phyloP scores from a whole-genome alignment of 2,888 invertebrate species.

The Chalcosyrphus nemorum region DNA sequence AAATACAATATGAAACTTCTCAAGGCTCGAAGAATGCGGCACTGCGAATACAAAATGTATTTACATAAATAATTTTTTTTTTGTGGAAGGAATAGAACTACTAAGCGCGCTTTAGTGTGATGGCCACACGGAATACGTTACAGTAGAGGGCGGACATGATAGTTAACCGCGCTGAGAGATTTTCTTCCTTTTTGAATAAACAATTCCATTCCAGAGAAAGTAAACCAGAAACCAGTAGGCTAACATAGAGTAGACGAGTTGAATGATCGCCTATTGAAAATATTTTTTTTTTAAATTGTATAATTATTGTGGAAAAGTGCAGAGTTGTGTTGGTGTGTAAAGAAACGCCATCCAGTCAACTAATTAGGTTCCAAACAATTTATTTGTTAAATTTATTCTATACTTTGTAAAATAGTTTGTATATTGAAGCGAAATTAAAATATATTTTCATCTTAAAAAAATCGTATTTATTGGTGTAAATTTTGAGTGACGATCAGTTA shows the following conservation, averaged over 20 bases:
- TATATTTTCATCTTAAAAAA: neutral
- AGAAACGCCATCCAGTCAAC: neutral
- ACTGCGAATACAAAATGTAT: constrained; percentile 29
- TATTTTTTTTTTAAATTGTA: neutral
- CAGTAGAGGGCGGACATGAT: neutral
- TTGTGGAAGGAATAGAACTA: constrained; percentile 14
- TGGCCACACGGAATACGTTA: neutral
- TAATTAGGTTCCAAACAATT: constrained; percentile 34
- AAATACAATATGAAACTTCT: constrained; percentile 7
- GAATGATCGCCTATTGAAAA: neutral
- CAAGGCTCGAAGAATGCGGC: constrained; percentile 34
- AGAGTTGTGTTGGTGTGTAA: neutral
- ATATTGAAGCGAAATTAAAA: constrained; percentile 18
- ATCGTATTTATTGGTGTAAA: too few relatives aligned
- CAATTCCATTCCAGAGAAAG: constrained; percentile 58
- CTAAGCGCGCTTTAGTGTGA: neutral
- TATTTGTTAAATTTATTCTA: constrained; percentile 40
- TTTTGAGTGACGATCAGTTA: too few relatives aligned
- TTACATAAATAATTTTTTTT: constrained; percentile 14
- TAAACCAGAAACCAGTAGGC: constrained; percentile 26
- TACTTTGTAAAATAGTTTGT: neutral
- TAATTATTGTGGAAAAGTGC: neutral
- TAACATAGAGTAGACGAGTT: constrained; percentile 17
- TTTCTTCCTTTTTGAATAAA: constrained; percentile 10
- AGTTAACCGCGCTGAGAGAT: neutral